Percentiles rank a stretch among this genome's conserved stretches.
Evolutionary conservation across 2,113 vertebrate species (phyloP).

Genomic region (Setophaga coronata): DNA sequence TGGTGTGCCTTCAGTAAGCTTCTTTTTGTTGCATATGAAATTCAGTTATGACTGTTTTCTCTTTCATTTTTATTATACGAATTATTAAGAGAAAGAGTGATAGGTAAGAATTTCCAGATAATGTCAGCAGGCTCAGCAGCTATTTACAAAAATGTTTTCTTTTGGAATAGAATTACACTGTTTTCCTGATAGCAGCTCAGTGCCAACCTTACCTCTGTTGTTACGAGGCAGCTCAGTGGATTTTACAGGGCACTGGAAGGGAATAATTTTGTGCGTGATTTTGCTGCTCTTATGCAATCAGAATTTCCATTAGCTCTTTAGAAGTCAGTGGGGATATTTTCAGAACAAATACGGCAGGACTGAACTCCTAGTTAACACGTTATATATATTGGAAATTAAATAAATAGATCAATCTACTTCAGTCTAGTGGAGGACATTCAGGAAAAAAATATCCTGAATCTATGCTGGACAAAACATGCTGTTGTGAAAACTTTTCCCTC

Average conservation of each 20-base stretch:
- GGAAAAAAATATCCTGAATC: slow-evolving; percentile 6
- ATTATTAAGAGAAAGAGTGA: slow-evolving; percentile 39
- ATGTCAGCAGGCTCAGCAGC: background rate
- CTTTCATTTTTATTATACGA: slow-evolving; percentile 14
- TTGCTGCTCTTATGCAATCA: background rate
- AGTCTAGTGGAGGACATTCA: background rate
- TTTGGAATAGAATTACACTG: slow-evolving; percentile 34
- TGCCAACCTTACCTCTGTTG: background rate
- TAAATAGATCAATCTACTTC: background rate
- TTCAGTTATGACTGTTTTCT: slow-evolving; percentile 4
- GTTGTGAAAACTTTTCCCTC: background rate
- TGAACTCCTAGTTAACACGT: background rate
- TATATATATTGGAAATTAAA: background rate
- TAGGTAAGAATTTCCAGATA: slow-evolving; percentile 37
- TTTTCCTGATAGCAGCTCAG: slow-evolving; percentile 3
- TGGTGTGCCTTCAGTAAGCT: background rate
- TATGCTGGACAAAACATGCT: background rate
- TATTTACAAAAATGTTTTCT: slow-evolving; percentile 58
- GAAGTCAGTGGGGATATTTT: background rate
- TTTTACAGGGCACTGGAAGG: background rate
- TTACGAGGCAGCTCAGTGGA: slow-evolving; percentile 11
- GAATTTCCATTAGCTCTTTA: slow-evolving; percentile 45
- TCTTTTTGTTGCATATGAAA: slow-evolving; percentile 19
- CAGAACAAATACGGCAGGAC: background rate
- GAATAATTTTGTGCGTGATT: background rate